Conservation (phyloP, 2,113 vertebrate species). For the Hippopotamus amphibius region DNA sequence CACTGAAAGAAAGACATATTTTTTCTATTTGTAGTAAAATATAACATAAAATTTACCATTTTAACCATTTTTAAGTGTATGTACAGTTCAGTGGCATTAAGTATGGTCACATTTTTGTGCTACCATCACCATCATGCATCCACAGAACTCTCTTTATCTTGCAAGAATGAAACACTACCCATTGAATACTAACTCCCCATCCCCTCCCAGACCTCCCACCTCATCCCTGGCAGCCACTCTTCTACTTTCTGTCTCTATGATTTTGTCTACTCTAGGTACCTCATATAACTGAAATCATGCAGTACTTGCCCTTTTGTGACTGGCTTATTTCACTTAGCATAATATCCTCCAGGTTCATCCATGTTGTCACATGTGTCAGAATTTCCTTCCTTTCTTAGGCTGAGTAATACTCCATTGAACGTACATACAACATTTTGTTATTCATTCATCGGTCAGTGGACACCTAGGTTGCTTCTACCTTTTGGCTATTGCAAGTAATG, state of each 20-base stretch:
- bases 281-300: not conserved
- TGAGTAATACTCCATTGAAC: not conserved
- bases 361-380: too few relatives aligned
- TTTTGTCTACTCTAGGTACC: not conserved
- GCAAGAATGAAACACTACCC: not conserved
- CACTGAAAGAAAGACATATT: not conserved
- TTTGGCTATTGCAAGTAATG: not conserved
- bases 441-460: accelerated
- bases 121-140: accelerated
- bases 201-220: too few relatives aligned
- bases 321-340: not conserved
- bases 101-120: not conserved
- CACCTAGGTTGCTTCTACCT: not conserved
- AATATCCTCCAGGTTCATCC: not conserved
- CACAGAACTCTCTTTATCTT: not conserved
- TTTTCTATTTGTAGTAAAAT: not conserved
- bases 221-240: not conserved
- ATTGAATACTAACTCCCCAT: not conserved
- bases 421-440: not conserved
- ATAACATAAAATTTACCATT: not conserved
- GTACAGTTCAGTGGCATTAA: not conserved
- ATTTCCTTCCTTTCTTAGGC: not conserved
- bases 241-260: not conserved
- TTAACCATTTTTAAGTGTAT: not conserved
- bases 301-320: not conserved